These are phyloP conservation scores for Capreolus pygargus DNA, from an alignment of 2,113 vertebrate genomes.

Conservation along the genomic window DNA sequence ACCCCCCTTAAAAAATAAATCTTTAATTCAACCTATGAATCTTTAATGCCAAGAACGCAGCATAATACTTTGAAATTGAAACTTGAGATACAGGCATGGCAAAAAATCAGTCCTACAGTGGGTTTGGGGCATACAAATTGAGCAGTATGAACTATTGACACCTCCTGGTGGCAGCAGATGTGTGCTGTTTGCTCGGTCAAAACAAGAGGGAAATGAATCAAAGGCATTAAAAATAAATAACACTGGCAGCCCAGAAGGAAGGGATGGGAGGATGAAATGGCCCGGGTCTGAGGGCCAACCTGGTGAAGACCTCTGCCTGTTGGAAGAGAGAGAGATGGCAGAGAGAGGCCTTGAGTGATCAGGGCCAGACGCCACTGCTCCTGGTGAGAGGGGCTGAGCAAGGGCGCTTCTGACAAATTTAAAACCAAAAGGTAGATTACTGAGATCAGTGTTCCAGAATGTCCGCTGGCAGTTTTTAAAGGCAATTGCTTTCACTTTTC, in stretches of 20 bases:
- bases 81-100: conserved; percentile 26
- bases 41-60: conserved; percentile 53
- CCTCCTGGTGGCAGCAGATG: conserved; percentile 70
- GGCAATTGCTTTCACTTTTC: not conserved
- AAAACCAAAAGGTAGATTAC: not conserved
- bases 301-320: not conserved
- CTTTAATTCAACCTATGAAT: conserved; percentile 50
- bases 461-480: not conserved
- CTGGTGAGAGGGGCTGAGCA: fast-evolving
- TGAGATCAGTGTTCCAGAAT: not conserved
- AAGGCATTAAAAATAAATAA: conserved; percentile 33
- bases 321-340: not conserved
- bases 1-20: conserved; percentile 48
- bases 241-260: not conserved
- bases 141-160: conserved; percentile 41
- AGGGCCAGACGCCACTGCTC: not conserved
- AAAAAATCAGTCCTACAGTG: not conserved
- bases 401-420: not conserved
- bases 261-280: not conserved
- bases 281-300: not conserved
- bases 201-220: conserved; percentile 48
- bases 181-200: conserved; percentile 54
- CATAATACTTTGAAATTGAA: conserved; percentile 60
- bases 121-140: conserved; percentile 31
- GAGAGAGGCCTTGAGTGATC: not conserved